A percentile compares a stretch with the other conserved stretches of the same genome.
These are phyloP conservation scores for Sylvia atricapilla DNA, from an alignment of 2,113 vertebrate species.

Conservation along the genomic window DNA sequence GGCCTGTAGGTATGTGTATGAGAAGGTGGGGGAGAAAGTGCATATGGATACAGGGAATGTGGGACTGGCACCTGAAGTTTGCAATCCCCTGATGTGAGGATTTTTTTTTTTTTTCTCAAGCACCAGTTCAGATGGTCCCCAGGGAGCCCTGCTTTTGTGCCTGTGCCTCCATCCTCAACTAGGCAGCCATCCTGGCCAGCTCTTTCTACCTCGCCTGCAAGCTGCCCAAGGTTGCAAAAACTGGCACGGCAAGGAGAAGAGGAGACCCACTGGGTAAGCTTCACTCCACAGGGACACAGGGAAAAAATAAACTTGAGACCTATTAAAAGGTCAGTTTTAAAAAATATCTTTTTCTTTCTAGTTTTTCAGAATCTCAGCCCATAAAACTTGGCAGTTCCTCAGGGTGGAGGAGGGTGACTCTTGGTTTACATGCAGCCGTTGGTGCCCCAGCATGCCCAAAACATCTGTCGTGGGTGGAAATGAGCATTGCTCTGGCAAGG, in stretches of 20 bases:
- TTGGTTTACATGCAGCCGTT: background rate
- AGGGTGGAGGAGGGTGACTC: background rate
- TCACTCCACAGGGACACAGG: background rate
- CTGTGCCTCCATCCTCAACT: background rate
- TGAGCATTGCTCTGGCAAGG: background rate
- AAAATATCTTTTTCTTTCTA: background rate
- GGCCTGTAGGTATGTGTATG: background rate
- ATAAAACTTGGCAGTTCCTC: background rate
- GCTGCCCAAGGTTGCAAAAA: background rate
- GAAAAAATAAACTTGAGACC: background rate
- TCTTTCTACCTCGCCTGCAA: background rate
- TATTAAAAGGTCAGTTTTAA: background rate
- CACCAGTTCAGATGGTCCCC: background rate
- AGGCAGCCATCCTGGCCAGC: background rate
- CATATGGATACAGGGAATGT: background rate
- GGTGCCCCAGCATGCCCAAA: background rate
- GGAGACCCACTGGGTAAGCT: background rate
- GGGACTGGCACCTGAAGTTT: background rate
- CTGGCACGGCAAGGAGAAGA: background rate
- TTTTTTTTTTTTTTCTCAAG: background rate
- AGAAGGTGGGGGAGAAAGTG: background rate
- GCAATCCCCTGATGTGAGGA: background rate
- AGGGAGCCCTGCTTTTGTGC: background rate
- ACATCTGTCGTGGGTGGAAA: background rate
- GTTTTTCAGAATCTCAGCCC: background rate